Base-by-base conservation (phyloP, 64 coral and sea anemone species). In the Actinia equina region DNA sequence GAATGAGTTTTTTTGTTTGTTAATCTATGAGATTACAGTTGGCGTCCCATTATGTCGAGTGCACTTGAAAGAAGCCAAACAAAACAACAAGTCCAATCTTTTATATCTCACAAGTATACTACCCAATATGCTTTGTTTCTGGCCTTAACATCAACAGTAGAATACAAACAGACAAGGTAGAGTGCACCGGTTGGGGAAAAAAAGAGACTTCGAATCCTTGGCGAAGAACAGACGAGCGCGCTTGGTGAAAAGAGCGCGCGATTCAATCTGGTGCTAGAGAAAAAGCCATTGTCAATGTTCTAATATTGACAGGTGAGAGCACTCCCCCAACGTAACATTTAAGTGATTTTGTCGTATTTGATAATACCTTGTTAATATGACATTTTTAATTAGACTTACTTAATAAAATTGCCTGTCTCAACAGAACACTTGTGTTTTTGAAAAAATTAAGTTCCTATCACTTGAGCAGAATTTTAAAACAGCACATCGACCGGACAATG, bases 11-110 rank as follows among this genome's bases (percentile, higher is more conserved):
- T 55, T 58, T 85, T 85, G 83, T 85, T 85, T 53, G 52, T 63
- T 85, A 60, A 85, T 85, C 83, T 85, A 61, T 85, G 83, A 60
- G 59, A 55, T 85, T 60, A 43, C 51, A 85, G 83, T 55, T 59
- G 19, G 26, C 83, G 17, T 85, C 6, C 45, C 43, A 60, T 85
- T 54, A 43, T 85, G n/a, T 59, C 30, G 30, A 54, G 52, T 41
- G 26, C 80, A 60, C 30, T 85, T 63, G 51, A 85, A 85, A 85
- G 59, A 42, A 17, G 17, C 55, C 15, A 43, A 85, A 85, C 83
- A 85, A 85, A 85, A 61, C 83, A 63, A 37, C 55, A 23, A 54
- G 51, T 2, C 18, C 7, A 61, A 3, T 15, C 54, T 58, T 85
- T 63, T 82, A 82, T 82, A 13, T 16, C 19, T 52, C 44, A 51